Conservation (phyloP, 2,888 invertebrate species). For the Galerucella pusilla region DNA sequence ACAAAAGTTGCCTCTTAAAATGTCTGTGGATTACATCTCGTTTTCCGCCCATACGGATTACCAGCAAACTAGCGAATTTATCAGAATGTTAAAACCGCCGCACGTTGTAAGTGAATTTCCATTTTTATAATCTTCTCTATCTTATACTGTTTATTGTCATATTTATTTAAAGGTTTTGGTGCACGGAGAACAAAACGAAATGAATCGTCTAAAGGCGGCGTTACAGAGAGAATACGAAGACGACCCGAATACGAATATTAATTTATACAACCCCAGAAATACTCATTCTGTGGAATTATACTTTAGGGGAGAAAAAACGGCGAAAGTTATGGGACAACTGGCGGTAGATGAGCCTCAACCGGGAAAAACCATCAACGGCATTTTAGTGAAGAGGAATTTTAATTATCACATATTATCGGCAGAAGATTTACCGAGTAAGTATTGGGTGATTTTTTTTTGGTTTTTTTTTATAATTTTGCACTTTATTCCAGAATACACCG, state of each 20-base stretch:
- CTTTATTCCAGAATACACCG: slow-evolving; percentile 85
- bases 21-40: slow-evolving; percentile 99
- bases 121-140: not conserved
- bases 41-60: slow-evolving; percentile 99
- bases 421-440: slow-evolving; percentile 86
- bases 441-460: not conserved
- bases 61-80: slow-evolving; percentile 97
- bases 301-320: slow-evolving; percentile 97
- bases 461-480: not conserved
- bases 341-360: slow-evolving; percentile 86
- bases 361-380: slow-evolving; percentile 86
- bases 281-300: slow-evolving; percentile 92
- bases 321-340: slow-evolving; percentile 95
- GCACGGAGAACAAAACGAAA: slow-evolving; percentile 99
- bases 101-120: slow-evolving; percentile 77
- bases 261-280: slow-evolving; percentile 93
- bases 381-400: slow-evolving; percentile 96
- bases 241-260: slow-evolving; percentile 82
- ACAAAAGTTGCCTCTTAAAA: slow-evolving; percentile 94
- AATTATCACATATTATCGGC: slow-evolving; percentile 96
- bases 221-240: slow-evolving; percentile 93
- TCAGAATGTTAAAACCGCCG: slow-evolving; percentile 91
- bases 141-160: not conserved
- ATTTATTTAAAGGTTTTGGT: slow-evolving; percentile 76
- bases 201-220: slow-evolving; percentile 95